Conservation (phyloP, 1,140 invertebrate species). For the Camponotus vicinus region DNA sequence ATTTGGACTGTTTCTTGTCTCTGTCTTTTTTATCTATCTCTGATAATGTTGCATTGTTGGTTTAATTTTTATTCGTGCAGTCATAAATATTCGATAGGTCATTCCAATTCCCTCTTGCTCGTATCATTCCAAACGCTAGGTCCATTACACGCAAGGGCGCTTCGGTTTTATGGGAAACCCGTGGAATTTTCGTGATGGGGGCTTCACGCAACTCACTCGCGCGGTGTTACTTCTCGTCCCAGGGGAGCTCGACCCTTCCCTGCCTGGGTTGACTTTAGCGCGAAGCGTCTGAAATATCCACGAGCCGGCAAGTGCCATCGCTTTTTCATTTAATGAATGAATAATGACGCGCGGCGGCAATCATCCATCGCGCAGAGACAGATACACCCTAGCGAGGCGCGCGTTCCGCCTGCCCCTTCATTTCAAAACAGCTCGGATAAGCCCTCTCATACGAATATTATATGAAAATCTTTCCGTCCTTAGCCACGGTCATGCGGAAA, state of each 20-base stretch:
- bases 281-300: constrained; percentile 74
- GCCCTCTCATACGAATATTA: constrained; percentile 9
- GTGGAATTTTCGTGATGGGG: constrained; percentile 62
- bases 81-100: constrained; percentile 49
- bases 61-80: constrained; percentile 33
- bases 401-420: constrained; percentile 24
- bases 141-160: constrained; percentile 68
- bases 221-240: constrained; percentile 62
- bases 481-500: constrained; percentile 33
- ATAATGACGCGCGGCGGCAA: constrained; percentile 64
- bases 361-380: constrained; percentile 69
- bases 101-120: constrained; percentile 50
- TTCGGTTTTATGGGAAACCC: constrained; percentile 70
- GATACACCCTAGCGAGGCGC: neutral
- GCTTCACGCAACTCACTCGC: constrained; percentile 63
- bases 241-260: constrained; percentile 59
- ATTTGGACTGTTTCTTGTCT: neutral
- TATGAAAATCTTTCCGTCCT: constrained; percentile 46
- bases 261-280: constrained; percentile 56
- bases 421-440: constrained; percentile 36
- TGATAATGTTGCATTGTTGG: neutral
- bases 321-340: constrained; percentile 75
- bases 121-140: constrained; percentile 66
- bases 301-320: constrained; percentile 61
- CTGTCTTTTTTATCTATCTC: neutral